phyloP scores from a whole-genome alignment of 2,888 invertebrate genomes.

The Andrena bucephala region DNA sequence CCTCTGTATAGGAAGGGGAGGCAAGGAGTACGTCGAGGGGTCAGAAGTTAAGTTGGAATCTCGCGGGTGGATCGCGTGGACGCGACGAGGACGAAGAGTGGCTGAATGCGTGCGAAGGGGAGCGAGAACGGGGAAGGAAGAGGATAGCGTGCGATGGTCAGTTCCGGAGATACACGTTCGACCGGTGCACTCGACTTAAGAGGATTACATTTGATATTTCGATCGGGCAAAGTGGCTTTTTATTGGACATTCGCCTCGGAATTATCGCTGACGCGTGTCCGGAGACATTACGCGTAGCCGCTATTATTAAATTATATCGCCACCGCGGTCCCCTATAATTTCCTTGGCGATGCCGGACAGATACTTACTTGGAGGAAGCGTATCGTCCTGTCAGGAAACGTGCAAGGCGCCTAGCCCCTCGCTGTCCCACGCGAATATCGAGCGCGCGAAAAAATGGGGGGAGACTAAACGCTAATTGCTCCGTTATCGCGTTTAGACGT shows the following conservation, averaged over 20 bases:
- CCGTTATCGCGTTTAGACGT: slow-evolving; percentile 23
- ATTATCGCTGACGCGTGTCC: slow-evolving; percentile 78
- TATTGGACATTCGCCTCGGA: slow-evolving; percentile 79
- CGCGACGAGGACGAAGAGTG: slow-evolving; percentile 33
- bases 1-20: slow-evolving; percentile 62
- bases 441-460: not conserved
- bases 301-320: slow-evolving; percentile 73
- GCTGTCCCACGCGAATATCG: not conserved
- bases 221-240: slow-evolving; percentile 83
- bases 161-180: slow-evolving; percentile 80
- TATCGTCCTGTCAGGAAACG: slow-evolving; percentile 17
- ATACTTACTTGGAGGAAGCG: slow-evolving; percentile 23
- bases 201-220: slow-evolving; percentile 84
- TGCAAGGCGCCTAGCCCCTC: not conserved
- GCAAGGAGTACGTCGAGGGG: slow-evolving; percentile 43
- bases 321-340: slow-evolving; percentile 62
- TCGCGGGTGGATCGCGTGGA: slow-evolving; percentile 60
- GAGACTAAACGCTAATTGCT: slow-evolving; percentile 28
- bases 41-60: slow-evolving; percentile 73
- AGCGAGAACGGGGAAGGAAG: slow-evolving; percentile 22
- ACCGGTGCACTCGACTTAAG: slow-evolving; percentile 79
- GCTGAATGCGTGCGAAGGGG: not conserved
- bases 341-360: slow-evolving; percentile 42
- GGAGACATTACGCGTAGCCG: slow-evolving; percentile 71
- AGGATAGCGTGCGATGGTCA: slow-evolving; percentile 77